Conservation (phyloP, 1,140 invertebrate species). For the Pseudomyrmex cubaensis region DNA sequence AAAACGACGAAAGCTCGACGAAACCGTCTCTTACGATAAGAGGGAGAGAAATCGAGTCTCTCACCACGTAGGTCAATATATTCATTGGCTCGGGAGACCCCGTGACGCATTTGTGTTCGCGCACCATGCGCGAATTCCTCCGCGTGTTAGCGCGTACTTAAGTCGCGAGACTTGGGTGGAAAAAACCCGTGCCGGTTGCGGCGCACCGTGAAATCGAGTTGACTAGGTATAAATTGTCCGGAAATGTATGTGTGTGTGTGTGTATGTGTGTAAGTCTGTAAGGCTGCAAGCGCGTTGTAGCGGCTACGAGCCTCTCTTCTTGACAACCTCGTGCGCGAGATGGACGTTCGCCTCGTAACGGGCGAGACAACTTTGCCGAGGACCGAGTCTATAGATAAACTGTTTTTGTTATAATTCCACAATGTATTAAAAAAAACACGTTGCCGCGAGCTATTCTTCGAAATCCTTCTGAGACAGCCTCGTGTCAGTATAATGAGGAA, state of each 20-base stretch:
- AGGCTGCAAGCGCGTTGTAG: slow-evolving; percentile 39
- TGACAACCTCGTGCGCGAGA: slow-evolving; percentile 46
- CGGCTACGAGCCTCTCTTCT: slow-evolving; percentile 30
- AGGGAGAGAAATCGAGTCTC: slow-evolving; percentile 45
- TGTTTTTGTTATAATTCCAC: slow-evolving; percentile 44
- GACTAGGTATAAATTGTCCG: slow-evolving; percentile 62
- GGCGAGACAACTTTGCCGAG: slow-evolving; percentile 36
- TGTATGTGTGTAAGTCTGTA: background rate
- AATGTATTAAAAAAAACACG: background rate
- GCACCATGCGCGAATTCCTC: slow-evolving; percentile 63
- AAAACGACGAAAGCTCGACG: slow-evolving; percentile 23
- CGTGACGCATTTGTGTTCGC: slow-evolving; percentile 68
- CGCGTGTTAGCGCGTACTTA: slow-evolving; percentile 43
- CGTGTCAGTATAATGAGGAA: background rate
- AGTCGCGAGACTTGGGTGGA: slow-evolving; percentile 12
- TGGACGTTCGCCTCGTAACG: slow-evolving; percentile 51
- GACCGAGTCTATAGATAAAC: slow-evolving; percentile 23
- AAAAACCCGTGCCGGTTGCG: slow-evolving; percentile 55
- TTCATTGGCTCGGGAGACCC: slow-evolving; percentile 77
- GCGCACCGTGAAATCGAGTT: slow-evolving; percentile 71
- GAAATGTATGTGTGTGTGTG: slow-evolving; percentile 20
- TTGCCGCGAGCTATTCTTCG: slow-evolving; percentile 41
- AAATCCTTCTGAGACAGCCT: background rate
- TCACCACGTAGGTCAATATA: slow-evolving; percentile 75
- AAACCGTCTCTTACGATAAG: background rate